These are phyloP conservation scores for Streptopelia turtur DNA, from an alignment of 2,797 vertebrate species.

Conservation along the genomic window DNA sequence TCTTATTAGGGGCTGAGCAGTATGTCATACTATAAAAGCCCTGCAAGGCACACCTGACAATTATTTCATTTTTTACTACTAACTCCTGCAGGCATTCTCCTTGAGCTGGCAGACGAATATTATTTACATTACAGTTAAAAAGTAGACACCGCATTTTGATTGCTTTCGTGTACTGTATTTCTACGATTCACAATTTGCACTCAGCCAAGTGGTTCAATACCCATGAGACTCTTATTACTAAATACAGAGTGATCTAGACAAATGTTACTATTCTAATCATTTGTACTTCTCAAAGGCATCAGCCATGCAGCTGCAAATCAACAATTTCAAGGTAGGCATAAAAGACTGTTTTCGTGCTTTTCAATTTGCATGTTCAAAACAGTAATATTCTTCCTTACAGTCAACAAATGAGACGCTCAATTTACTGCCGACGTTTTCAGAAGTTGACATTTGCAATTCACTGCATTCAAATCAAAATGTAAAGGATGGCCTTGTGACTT, in stretches of 20 bases:
- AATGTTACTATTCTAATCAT: conserved; percentile 27
- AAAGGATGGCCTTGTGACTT: neutral
- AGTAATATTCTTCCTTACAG: neutral
- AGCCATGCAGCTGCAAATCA: neutral
- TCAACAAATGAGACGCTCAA: conserved; percentile 19
- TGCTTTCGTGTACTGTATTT: neutral
- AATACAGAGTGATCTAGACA: conserved; percentile 27
- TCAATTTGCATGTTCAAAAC: conserved; percentile 17
- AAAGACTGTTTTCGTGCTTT: neutral
- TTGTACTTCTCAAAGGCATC: conserved; percentile 32
- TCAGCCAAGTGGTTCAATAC: conserved; percentile 23
- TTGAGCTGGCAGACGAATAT: neutral
- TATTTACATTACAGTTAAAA: neutral
- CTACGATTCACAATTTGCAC: conserved; percentile 10
- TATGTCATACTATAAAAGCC: neutral
- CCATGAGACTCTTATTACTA: neutral
- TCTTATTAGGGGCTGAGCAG: neutral
- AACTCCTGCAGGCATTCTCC: neutral
- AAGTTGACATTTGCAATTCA: conserved; percentile 28
- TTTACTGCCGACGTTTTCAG: neutral
- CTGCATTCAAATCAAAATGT: conserved; percentile 7
- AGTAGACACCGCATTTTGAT: conserved; percentile 8
- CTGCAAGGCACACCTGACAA: neutral
- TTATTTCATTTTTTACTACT: neutral
- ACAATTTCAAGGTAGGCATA: conserved; percentile 27